Base-by-base conservation (phyloP, 2,888 invertebrate genomes). In the Thelaira solivaga region DNA sequence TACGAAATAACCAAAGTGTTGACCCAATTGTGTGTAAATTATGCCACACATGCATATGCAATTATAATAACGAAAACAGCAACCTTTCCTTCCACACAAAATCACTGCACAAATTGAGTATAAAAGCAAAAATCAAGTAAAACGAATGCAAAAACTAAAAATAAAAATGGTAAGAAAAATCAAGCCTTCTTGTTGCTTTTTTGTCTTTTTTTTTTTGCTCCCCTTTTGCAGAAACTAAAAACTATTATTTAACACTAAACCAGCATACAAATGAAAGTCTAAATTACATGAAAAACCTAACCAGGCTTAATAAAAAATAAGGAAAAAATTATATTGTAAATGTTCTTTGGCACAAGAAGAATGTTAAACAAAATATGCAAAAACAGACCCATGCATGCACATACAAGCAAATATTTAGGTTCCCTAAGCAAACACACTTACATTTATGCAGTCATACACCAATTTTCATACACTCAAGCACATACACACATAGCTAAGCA, bases 301-400 rank as follows among this genome's bases (percentile, higher is more conserved):
- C 59, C 65, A 72, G 72, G 65, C 76, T 72, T 55, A 76, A 76
- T 76, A 72, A 71, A 71, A 74, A 72, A 76, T 76, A n/a, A n/a
- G n/a, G n/a, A n/a, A n/a, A n/a, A n/a, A n/a, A 72, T 74, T 8
- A 73, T 51, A 59, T 51, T 67, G 59, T 59, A 36, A 34, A 59
- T 76, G 71, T 76, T 61, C 41, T 68, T 75, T 47, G 57, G 69
- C 49, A 68, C 22, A 31, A 72, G 53, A 31, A 72, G 53, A 57
- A 65, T 36, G 73, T 51, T 65, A 13, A 45, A 34, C 24, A 36
- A 26, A 51, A 49, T 64, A 57, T n/a, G 41, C 18, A 29, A 39
- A 18, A 45, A 65, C 57, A 51, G 26, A 49, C 49, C 34, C 31
- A 61, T 39, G 22, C 53, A 62, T 45, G 43, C 71, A 43, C n/a